phyloP scores from a whole-genome alignment of 2,797 vertebrate genomes.

The Rhodeus uyekii region DNA sequence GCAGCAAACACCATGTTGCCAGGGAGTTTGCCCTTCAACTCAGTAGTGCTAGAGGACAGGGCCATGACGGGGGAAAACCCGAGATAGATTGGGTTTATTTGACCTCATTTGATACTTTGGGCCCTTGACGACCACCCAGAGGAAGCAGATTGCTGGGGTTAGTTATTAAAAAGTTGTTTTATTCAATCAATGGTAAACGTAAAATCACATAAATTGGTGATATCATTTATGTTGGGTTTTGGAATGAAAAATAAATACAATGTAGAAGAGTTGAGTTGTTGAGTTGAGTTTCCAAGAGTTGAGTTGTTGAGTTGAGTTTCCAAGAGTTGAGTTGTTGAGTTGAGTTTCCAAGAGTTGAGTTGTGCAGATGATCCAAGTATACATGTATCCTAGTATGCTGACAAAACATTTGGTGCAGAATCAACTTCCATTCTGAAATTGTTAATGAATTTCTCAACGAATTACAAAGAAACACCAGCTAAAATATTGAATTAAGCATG shows the following conservation, averaged over 20 bases:
- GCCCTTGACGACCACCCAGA: slow-evolving; percentile 44
- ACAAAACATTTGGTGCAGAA: not conserved
- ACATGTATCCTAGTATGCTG: not conserved
- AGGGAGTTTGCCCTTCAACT: slow-evolving; percentile 35
- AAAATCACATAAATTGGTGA: slow-evolving; percentile 43
- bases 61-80: not conserved
- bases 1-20: slow-evolving; percentile 18
- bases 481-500: not conserved
- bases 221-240: slow-evolving; percentile 8
- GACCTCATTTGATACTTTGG: slow-evolving; percentile 36
- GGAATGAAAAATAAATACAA: not conserved
- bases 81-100: slow-evolving; percentile 34
- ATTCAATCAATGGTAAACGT: slow-evolving; percentile 39
- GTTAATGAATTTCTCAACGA: not conserved
- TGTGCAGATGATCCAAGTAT: not conserved
- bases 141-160: slow-evolving; percentile 39
- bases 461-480: not conserved
- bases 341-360: too few relatives aligned
- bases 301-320: too few relatives aligned
- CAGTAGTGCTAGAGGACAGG: slow-evolving; percentile 7
- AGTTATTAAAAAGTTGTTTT: slow-evolving; percentile 35
- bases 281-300: too few relatives aligned
- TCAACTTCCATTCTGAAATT: not conserved
- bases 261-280: too few relatives aligned
- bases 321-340: too few relatives aligned